These are phyloP conservation scores for Catostylus mosaicus DNA, from an alignment of 30 jellyfish, hydroid and myxozoan species.

Conservation along the genomic window DNA sequence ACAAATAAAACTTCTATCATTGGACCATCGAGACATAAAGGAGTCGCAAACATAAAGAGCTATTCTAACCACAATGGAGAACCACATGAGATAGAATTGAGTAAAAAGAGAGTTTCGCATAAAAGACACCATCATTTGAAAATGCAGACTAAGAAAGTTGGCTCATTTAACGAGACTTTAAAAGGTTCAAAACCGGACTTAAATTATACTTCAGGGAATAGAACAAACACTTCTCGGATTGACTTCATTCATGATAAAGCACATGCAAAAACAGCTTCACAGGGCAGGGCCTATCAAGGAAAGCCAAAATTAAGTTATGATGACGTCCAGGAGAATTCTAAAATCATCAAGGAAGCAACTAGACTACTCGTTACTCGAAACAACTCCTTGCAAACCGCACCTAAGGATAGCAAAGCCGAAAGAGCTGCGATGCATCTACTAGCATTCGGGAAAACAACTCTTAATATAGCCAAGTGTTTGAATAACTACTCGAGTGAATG, in stretches of 20 bases:
- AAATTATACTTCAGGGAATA: too few relatives aligned
- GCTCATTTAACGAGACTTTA: too few relatives aligned
- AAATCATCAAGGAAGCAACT: slow-evolving; percentile 47
- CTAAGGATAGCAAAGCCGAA: slow-evolving; percentile 5
- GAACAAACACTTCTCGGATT: not conserved
- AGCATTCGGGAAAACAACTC: slow-evolving; percentile 37
- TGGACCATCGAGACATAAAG: too few relatives aligned
- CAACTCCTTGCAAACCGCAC: not conserved
- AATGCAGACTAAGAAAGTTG: too few relatives aligned
- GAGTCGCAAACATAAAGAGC: too few relatives aligned
- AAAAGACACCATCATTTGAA: too few relatives aligned
- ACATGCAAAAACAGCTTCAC: not conserved
- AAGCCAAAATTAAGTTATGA: not conserved
- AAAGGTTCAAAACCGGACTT: too few relatives aligned
- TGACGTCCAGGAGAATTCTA: slow-evolving; percentile 43
- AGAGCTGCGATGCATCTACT: slow-evolving; percentile 30
- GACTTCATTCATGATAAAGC: not conserved
- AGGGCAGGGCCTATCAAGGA: not conserved
- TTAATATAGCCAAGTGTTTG: slow-evolving; percentile 55
- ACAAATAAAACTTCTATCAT: too few relatives aligned
- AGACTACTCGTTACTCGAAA: slow-evolving; percentile 22
- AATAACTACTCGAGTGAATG: slow-evolving; percentile 4
- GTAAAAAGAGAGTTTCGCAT: too few relatives aligned
- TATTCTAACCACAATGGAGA: too few relatives aligned
- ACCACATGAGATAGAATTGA: too few relatives aligned